Percentiles rank a stretch among this genome's conserved stretches.
Conservation (phyloP, 2,888 invertebrate species). For the Rhamphomyia laevipes region DNA sequence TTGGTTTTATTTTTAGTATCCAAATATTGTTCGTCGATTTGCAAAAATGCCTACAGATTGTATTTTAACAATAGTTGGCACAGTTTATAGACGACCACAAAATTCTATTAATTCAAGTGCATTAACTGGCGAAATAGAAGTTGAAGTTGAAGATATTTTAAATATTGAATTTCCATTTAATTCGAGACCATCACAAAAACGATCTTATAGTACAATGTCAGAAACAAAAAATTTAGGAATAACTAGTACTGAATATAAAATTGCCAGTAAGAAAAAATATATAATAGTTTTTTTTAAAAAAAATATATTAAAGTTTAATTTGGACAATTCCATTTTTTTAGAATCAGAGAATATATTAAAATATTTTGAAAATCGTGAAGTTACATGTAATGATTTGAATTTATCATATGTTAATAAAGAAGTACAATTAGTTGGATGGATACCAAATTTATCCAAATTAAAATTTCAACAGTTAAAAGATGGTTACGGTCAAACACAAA, state of each 20-base stretch:
- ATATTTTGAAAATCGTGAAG: constrained; percentile 35
- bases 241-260: constrained; percentile 38
- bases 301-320: background rate
- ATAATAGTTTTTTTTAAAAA: background rate
- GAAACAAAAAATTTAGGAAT: constrained; percentile 25
- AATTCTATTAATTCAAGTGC: constrained; percentile 35
- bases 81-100: constrained; percentile 30
- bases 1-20: constrained; percentile 21
- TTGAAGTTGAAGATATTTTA: constrained; percentile 34
- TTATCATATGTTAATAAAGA: constrained; percentile 30
- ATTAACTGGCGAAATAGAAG: constrained; percentile 38
- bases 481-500: constrained; percentile 38
- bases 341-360: constrained; percentile 34
- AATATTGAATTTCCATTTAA: constrained; percentile 21
- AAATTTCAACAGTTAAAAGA: constrained; percentile 38
- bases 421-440: constrained; percentile 36
- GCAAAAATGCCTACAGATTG: constrained; percentile 37
- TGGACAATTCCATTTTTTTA: constrained; percentile 9
- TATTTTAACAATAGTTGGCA: constrained; percentile 33
- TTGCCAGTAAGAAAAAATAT: constrained; percentile 29
- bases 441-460: constrained; percentile 28
- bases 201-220: constrained; percentile 33
- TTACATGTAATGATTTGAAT: constrained; percentile 37
- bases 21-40: constrained; percentile 34
- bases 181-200: constrained; percentile 25